These are phyloP conservation scores for Exaiptasia diaphana DNA, from an alignment of 64 coral and sea anemone species.

Conservation along the genomic window DNA sequence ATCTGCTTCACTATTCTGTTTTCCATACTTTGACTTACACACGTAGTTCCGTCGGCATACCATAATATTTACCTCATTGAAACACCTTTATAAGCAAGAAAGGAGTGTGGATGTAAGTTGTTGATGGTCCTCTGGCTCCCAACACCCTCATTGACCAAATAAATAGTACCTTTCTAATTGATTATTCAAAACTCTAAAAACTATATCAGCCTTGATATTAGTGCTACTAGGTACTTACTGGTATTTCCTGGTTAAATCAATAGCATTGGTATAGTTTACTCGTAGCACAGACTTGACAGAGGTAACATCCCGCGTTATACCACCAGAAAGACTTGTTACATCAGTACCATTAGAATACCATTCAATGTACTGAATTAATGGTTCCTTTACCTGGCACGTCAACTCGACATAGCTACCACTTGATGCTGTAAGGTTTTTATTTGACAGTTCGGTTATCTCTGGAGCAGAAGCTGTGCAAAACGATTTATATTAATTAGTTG, in stretches of 20 bases:
- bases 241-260: background rate
- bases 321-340: background rate
- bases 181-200: too few species aligned
- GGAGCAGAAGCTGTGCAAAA: background rate
- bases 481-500: too few species aligned
- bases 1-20: background rate
- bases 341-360: slow-evolving; percentile 5
- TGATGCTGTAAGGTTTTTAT: slow-evolving; percentile 15
- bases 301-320: background rate
- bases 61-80: too few species aligned
- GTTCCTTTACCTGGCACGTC: slow-evolving; percentile 4
- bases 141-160: too few species aligned
- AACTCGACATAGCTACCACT: background rate
- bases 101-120: too few species aligned
- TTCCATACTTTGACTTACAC: background rate
- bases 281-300: background rate
- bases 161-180: too few species aligned
- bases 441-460: background rate
- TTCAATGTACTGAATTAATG: slow-evolving; percentile 1
- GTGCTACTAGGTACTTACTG: background rate
- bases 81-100: too few species aligned
- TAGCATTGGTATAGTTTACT: slow-evolving; percentile 7
- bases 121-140: too few species aligned
- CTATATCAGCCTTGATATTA: too few species aligned
- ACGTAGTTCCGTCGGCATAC: background rate